Evolutionary conservation across 2,113 vertebrate genomes (phyloP), one percentile per base, ranked within the genome.

Genomic region (Tringa solitaria): DNA sequence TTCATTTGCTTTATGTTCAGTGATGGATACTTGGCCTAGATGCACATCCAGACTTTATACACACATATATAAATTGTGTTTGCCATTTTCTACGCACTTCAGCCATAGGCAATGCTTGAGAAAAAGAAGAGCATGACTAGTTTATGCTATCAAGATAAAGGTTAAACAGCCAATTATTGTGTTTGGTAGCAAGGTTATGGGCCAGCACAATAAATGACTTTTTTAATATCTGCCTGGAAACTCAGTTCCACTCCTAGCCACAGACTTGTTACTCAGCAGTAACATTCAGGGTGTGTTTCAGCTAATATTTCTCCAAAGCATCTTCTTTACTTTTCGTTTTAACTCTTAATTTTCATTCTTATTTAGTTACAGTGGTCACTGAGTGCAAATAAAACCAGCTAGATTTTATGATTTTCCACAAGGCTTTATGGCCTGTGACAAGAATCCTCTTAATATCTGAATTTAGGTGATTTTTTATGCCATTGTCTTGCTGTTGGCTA

Each of bases 91-190:
- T 1, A 0, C 37, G 54, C 76, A 46, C 17, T 50, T 46, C 73
- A 74, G 79, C 89, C 69, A 22, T 15, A 46, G 83, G 93, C 93
- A 81, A 8, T 35, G 5, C 80, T 54, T 5, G 9, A 64, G 54
- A 17, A 50, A 39, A 27, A 75, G 79, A 63, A 56, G 76, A 91
- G 60, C 59, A 50, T 0, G 84, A 50, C 72, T 46, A 43, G 56
- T 59, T 89, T 14, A 35, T 84, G 43, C 33, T 67, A 24, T 81
- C 43, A 51, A 84, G 73, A 51, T 60, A 84, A 92, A 97, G 93
- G 94, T 92, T 89, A 94, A 96, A 89, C 39, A 81, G 23, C 56
- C 94, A 84, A 91, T 96, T 95, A 81, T 9, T 4, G 13, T 35
- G 51, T 75, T 81, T 89, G 64, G 45, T 63, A 39, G 37, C 37